Base-by-base conservation (phyloP, 2,888 invertebrate species). In the Pristionchus japonicus region DNA sequence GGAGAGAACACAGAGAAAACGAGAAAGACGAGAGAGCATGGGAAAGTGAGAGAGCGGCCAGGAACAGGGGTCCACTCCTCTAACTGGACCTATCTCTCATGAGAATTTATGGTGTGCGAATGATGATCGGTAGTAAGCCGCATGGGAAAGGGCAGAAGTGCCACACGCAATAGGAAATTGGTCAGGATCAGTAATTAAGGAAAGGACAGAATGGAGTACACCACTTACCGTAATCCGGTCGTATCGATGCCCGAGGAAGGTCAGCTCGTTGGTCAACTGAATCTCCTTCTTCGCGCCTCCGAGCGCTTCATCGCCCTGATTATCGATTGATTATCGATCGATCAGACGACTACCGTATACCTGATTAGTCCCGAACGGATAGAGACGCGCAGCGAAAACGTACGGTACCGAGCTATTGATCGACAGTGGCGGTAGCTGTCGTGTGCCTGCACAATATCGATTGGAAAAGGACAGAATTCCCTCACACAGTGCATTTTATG, bases 391-490 rank as follows among this genome's bases (percentile, higher is more conserved):
- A 27, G 92, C 91, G 91, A 94, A 94, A 31, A 94, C 94, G 89
- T 94, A 94, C 15, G 94, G 94, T 40, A 94, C 94, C 4, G 93
- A 93, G 70, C 92, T 91, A 89, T 94, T 94, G 82, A 94, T 86
- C 47, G 70, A 70, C 6, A 86, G 37, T 6, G 86, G 70, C n/a
- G 86, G 67, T 3, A 70, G 49, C 15, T 67, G 86, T 0, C 86
- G 67, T 9, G 70, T 47, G n/a, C 77, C 77, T 77, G 11, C 43
- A 43, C 7, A 9, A 43, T 52, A 52, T 17, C 52, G 52, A 20
- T 52, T 27, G 4, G 61, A 4, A 61, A 61, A 61, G 6, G 27
- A 27, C 61, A n/a, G 61, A 61, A 61, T 27, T 20, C 6, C 61
- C 61, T 67, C 64, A 67, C 64, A 15, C 64, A 67, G 34, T 67